Base-by-base conservation (phyloP, 2,888 invertebrate genomes). In the Spicauda simplicius region DNA sequence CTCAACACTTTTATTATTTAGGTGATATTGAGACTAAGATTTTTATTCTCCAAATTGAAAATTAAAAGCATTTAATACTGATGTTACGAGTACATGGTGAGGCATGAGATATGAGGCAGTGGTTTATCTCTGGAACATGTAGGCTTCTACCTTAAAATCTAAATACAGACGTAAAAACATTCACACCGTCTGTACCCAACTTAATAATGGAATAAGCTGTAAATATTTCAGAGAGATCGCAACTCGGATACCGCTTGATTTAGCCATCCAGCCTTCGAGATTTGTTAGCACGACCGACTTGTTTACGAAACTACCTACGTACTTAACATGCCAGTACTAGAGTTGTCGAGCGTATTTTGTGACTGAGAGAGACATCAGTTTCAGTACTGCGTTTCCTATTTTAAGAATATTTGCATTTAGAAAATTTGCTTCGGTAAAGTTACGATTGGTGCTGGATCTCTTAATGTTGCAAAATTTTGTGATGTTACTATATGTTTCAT, bases 231-330 rank as follows among this genome's bases (percentile, higher is more conserved):
- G 62, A 70, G 74, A 83, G 91, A 90, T 90, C 80, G 81, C 82
- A 78, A 77, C 76, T 76, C 77, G 82, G 91, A 91, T 91, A 90
- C 77, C 76, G 74, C 80, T 83, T 91, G 90, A 91, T 91, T 91
- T 90, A 91, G 88, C 72, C 86, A 88, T 87, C 82, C 82, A 76
- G 80, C 73, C 75, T 55, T 70, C 75, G 72, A 79, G 87, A 91
- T 88, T 91, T 91, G 90, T 85, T 70, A 60, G 67, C 60, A 77
- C 73, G 74, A 80, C 74, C 74, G 77, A 82, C 83, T 84, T 84
- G 80, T 90, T 91, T 91, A 90, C 86, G 84, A 77, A 78, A 82
- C 80, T 80, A 61, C 70, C 69, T 58, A 53, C 30, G 64, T 68
- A 68, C 71, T 73, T 72, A 73, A 74, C 69, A 71, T 73, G 73